Base-by-base conservation (phyloP, 1,140 invertebrate species). In the Drosophila prosaltans region DNA sequence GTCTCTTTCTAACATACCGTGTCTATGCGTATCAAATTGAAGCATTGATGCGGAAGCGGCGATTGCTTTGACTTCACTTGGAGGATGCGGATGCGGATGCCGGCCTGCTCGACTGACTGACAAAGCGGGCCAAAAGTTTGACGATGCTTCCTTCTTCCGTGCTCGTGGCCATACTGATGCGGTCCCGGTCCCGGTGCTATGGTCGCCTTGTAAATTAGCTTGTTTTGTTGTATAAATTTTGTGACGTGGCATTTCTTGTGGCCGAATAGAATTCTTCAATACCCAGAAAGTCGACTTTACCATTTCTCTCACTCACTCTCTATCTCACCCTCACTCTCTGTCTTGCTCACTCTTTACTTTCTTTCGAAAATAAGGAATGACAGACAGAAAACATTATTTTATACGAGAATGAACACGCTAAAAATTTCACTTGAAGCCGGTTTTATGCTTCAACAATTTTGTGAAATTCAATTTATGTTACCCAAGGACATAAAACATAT, bases 361-460 rank as follows among this genome's bases (percentile, higher is more conserved):
- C 41, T 26, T 32, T 57, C 65, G 59, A 65, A 58, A 65, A 48
- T 63, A 51, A 51, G 69, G 70, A 88, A 89, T 88, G 84, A 88
- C 84, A 84, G 80, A 88, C 84, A 89, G 70, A 89, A 86, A 69
- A 77, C 84, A 88, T 88, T 89, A 89, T 88, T 88, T 84, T 89
- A 89, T 89, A 88, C 69, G 80, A 88, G 84, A 88, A 84, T 88
- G 84, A 88, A 57, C 84, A 84, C 80, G 84, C 84, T 89, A 83
- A 88, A 51, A 88, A 88, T 88, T 77, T 88, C 84, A 88, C 80
- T 88, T 88, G 77, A 81, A 88, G 84, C 84, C 74, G 84, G 84
- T 88, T 88, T 88, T 88, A 88, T 88, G 84, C 84, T 88, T 89
- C 84, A 88, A 88, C 84, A 88, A 88, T 89, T 88, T 88, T 88